Percentiles rank a stretch among this genome's conserved stretches.
phyloP scores from a whole-genome alignment of 1,140 invertebrate species.

The Drosophila busckii region DNA sequence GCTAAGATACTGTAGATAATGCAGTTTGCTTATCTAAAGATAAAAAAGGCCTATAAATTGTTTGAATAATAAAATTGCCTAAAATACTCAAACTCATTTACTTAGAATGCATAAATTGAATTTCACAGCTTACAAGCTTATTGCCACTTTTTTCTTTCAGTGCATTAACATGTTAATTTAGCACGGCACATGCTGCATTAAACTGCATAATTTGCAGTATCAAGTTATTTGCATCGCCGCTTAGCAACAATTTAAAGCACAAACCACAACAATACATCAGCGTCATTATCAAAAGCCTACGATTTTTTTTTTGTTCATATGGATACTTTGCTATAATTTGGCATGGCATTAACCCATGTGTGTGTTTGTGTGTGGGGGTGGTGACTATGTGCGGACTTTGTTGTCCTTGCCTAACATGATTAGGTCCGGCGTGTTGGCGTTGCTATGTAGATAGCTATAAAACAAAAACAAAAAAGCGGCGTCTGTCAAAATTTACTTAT shows the following conservation, averaged over 20 bases:
- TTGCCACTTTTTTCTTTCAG: constrained; percentile 23
- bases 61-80: no score
- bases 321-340: constrained; percentile 51
- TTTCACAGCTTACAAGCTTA: no score
- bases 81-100: no score
- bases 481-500: constrained; percentile 28
- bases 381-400: constrained; percentile 26
- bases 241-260: neutral
- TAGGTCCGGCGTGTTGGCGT: constrained; percentile 42
- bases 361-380: constrained; percentile 13
- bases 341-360: constrained; percentile 29
- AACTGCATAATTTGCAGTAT: constrained; percentile 34
- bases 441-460: constrained; percentile 48
- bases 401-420: constrained; percentile 55
- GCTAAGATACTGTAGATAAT: constrained; percentile 12
- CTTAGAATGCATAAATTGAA: no score
- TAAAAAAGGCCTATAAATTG: no score
- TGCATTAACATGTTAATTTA: constrained; percentile 17
- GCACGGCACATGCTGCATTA: constrained; percentile 7
- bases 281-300: constrained; percentile 3
- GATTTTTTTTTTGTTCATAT: constrained; percentile 14
- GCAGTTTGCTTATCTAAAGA: constrained; percentile 10
- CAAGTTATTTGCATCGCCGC: constrained; percentile 18
- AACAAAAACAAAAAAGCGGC: constrained; percentile 34
- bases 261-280: neutral